Evolutionary conservation across 2,113 vertebrate genomes (phyloP).

Genomic region (Melierax canorus): DNA sequence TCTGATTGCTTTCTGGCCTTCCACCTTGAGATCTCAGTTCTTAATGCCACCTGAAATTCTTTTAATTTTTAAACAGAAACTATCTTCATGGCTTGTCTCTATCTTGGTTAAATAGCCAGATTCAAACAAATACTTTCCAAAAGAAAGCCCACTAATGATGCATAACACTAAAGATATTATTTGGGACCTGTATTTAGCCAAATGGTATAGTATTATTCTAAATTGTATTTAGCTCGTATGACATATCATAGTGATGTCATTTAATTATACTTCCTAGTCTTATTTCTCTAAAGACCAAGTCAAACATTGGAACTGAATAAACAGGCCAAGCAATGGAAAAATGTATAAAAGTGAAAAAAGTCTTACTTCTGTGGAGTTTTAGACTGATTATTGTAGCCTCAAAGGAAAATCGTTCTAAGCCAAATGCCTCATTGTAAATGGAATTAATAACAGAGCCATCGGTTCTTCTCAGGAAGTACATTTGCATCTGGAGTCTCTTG

Average conservation of each 20-base stretch:
- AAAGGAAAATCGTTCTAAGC: not conserved
- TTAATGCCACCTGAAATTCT: not conserved
- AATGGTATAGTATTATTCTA: not conserved
- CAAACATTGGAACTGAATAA: not conserved
- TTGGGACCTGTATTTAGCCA: not conserved
- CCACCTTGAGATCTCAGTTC: not conserved
- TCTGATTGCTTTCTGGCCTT: not conserved
- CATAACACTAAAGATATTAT: not conserved
- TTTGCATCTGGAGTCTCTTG: not conserved
- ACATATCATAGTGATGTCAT: not conserved
- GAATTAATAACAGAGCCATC: not conserved
- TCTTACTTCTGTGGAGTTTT: not conserved
- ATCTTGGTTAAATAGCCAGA: not conserved
- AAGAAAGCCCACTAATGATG: not conserved
- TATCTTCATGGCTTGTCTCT: not conserved
- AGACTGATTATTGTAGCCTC: not conserved
- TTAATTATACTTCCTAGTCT: not conserved
- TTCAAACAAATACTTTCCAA: not conserved
- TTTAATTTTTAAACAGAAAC: not conserved
- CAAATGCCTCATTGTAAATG: not conserved
- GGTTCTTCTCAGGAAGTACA: not conserved
- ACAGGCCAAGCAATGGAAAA: not conserved
- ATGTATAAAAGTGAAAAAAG: not conserved
- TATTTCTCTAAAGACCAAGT: not conserved
- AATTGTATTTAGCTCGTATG: not conserved